Base-by-base conservation (phyloP, 2,113 vertebrate genomes). In the Mungos mungo region DNA sequence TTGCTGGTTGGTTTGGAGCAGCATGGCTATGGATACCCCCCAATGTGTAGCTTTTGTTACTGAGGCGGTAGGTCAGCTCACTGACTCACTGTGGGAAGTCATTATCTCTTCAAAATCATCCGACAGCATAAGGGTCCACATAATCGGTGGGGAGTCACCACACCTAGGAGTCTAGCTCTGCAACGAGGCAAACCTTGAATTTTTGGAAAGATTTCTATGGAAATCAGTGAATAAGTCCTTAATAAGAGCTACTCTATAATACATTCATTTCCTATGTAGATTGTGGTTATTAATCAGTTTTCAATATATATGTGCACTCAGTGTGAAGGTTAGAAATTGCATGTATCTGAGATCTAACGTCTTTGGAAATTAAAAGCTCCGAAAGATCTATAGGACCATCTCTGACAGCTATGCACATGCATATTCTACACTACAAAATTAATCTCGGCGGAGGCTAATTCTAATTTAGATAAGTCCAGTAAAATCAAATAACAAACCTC, bases 401-500 rank as follows among this genome's bases (percentile, higher is more conserved):
- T 68, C 27, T 23, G 16, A 69, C 2, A 52, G 21, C 11, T 10
- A 33, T 33, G 29, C 2, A 74, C 38, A 41, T 52, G 2, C 3
- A 72, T 47, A 54, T 41, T 60, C 38, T 47, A 38, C 11, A 45
- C 60, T 47, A 71, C 0, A 72, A 77, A 81, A 77, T 35, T 77
- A 94, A 68, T 47, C 45, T 93, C 31, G 16, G 18, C 12, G 38
- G 35, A 90, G 5, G 21, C 25, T 86, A 74, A n/a, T 79, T 38
- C 23, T 54, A 41, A 82, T 81, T 54, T 84, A 83, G 95, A 68
- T 50, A 3, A 50, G 25, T 23, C 18, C 27, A 52, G 12, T 25
- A 86, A 89, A 89, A 90, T 66, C 66, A 94, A 92, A 86, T 69
- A 91, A 69, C 47, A 94, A 79, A 86, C 5, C 14, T 95, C 27